A percentile compares a stretch with the other conserved stretches of the same genome.
phyloP scores from a whole-genome alignment of 2,113 vertebrate genomes.

The Acanthochromis polyacanthus region DNA sequence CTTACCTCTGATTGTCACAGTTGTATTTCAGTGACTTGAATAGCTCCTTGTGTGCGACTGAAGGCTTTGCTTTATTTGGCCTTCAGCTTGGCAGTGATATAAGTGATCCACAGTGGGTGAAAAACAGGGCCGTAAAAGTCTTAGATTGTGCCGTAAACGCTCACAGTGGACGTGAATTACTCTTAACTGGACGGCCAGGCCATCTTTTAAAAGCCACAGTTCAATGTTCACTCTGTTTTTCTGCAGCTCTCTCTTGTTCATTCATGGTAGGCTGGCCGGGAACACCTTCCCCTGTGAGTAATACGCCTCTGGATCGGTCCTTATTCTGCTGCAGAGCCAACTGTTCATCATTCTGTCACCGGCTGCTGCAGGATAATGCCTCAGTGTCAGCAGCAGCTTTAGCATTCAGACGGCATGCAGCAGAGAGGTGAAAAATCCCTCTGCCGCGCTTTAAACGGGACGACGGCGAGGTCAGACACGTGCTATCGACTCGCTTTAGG shows the following conservation, averaged over 20 bases:
- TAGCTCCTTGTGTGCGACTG: conserved; percentile 68
- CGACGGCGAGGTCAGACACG: conserved; percentile 13
- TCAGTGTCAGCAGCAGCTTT: conserved; percentile 75
- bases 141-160: conserved; percentile 55
- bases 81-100: conserved; percentile 57
- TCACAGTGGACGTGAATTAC: conserved; percentile 55
- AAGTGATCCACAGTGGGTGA: conserved; percentile 48
- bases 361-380: conserved; percentile 74
- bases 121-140: conserved; percentile 76
- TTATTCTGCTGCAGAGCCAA: conserved; percentile 63
- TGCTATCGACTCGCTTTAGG: conserved; percentile 32
- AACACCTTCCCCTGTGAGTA: conserved; percentile 74
- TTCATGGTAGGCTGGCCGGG: conserved; percentile 65
- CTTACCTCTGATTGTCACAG: conserved; percentile 66
- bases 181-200: conserved; percentile 51
- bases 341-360: conserved; percentile 80
- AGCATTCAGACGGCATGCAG: conserved; percentile 64
- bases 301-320: conserved; percentile 73
- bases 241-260: conserved; percentile 62
- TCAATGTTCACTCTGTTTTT: conserved; percentile 63
- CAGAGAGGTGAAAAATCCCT: conserved; percentile 26
- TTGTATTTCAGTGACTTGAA: conserved; percentile 73
- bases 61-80: conserved; percentile 71
- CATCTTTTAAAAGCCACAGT: conserved; percentile 57
- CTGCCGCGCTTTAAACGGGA: conserved; percentile 18